Conservation (phyloP, 2,113 vertebrate genomes). For the Macrotus californicus region DNA sequence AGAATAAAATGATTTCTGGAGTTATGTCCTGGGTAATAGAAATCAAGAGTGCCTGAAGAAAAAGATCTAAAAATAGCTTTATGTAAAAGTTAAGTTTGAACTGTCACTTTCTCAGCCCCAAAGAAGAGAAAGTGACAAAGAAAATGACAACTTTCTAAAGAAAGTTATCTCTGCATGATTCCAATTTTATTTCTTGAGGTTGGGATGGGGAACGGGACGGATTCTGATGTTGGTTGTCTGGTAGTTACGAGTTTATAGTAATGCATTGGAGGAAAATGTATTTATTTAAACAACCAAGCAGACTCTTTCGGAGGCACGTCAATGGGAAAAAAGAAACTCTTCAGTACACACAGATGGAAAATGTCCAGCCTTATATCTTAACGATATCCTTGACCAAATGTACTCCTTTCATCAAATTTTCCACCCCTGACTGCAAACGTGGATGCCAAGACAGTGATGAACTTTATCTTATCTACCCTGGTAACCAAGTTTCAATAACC, state of each 20-base stretch:
- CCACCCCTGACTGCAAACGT: slow-evolving; percentile 77
- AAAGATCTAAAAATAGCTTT: slow-evolving; percentile 76
- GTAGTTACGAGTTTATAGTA: slow-evolving; percentile 59
- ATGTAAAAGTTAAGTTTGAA: slow-evolving; percentile 74
- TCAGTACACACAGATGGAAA: slow-evolving; percentile 83
- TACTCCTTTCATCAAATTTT: slow-evolving; percentile 89
- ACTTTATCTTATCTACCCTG: slow-evolving; percentile 79
- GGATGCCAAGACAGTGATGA: slow-evolving; percentile 81
- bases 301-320: slow-evolving; percentile 51
- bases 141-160: slow-evolving; percentile 73
- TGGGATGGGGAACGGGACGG: slow-evolving; percentile 28
- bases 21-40: slow-evolving; percentile 65
- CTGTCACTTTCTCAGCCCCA: slow-evolving; percentile 69
- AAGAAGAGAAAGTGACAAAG: slow-evolving; percentile 76
- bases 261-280: slow-evolving; percentile 38
- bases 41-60: slow-evolving; percentile 65
- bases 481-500: slow-evolving; percentile 79
- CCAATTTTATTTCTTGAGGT: slow-evolving; percentile 76
- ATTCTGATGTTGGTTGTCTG: not conserved
- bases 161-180: slow-evolving; percentile 68
- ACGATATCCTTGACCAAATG: slow-evolving; percentile 87
- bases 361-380: slow-evolving; percentile 84
- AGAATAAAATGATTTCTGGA: slow-evolving; percentile 70
- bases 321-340: slow-evolving; percentile 79
- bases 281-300: slow-evolving; percentile 70